Percentiles rank a stretch among this genome's conserved stretches.
Evolutionary conservation across 2,113 vertebrate species (phyloP).

Genomic region (Istiophorus platypterus): DNA sequence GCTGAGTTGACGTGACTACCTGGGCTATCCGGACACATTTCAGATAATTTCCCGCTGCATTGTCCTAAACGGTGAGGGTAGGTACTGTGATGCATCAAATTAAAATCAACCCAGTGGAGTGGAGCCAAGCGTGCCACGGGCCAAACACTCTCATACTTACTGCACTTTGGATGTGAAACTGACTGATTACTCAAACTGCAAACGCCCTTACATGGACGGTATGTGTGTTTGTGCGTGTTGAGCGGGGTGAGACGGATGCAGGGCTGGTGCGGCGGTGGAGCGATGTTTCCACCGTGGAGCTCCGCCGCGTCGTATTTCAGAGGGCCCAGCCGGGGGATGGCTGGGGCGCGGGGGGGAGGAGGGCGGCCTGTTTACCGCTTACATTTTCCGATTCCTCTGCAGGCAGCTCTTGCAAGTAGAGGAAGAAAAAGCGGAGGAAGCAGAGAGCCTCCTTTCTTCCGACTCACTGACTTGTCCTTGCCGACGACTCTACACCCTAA

Average conservation of each 20-base stretch:
- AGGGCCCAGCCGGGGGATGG: not conserved
- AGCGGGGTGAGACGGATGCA: not conserved
- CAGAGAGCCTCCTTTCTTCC: not conserved
- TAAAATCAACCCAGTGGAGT: not conserved
- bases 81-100: not conserved
- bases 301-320: slow-evolving; percentile 35
- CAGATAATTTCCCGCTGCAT: not conserved
- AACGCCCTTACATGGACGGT: not conserved
- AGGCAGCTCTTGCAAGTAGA: not conserved
- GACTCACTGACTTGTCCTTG: not conserved
- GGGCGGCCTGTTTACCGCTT: slow-evolving; percentile 17
- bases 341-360: not conserved
- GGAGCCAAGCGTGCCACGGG: not conserved
- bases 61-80: not conserved
- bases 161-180: not conserved
- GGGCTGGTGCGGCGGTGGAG: not conserved
- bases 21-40: not conserved
- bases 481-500: not conserved
- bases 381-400: slow-evolving; percentile 56
- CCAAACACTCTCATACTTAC: not conserved
- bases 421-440: not conserved
- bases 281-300: slow-evolving; percentile 38
- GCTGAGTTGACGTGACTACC: not conserved
- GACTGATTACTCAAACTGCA: not conserved
- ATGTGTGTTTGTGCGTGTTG: not conserved